Conservation (phyloP, 2,113 vertebrate species). For the Rhodinocichla rosea region DNA sequence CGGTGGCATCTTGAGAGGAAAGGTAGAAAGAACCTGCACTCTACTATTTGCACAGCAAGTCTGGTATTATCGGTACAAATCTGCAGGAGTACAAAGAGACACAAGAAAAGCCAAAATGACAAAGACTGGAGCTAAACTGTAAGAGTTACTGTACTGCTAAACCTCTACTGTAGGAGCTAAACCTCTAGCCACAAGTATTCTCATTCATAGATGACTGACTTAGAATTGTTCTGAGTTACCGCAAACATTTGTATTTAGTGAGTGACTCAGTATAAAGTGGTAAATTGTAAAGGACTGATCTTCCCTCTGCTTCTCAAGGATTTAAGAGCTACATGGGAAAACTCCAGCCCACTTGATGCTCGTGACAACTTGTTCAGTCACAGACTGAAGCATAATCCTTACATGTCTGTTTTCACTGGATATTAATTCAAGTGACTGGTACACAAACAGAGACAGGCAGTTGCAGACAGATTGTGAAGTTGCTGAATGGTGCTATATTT, state of each 20-base stretch:
- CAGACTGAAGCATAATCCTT: not conserved
- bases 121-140: not conserved
- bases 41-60: not conserved
- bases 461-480: not conserved
- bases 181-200: not conserved
- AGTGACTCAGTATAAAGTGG: not conserved
- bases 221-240: not conserved
- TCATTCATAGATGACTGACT: not conserved
- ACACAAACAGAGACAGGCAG: not conserved
- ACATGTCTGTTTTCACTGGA: not conserved
- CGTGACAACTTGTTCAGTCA: not conserved
- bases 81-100: not conserved
- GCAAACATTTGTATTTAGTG: not conserved
- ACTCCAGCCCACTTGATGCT: not conserved
- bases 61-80: not conserved
- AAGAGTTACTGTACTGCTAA: too few relatives aligned
- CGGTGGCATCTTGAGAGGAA: not conserved
- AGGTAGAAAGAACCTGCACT: not conserved
- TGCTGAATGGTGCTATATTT: fast-evolving
- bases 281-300: not conserved
- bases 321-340: not conserved
- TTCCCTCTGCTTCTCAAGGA: not conserved
- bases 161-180: not conserved
- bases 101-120: fast-evolving
- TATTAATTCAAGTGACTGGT: not conserved